Evolutionary conservation across 2,113 vertebrate genomes (phyloP), one percentile per base, ranked within the genome.

Genomic region (Nanorana parkeri): DNA sequence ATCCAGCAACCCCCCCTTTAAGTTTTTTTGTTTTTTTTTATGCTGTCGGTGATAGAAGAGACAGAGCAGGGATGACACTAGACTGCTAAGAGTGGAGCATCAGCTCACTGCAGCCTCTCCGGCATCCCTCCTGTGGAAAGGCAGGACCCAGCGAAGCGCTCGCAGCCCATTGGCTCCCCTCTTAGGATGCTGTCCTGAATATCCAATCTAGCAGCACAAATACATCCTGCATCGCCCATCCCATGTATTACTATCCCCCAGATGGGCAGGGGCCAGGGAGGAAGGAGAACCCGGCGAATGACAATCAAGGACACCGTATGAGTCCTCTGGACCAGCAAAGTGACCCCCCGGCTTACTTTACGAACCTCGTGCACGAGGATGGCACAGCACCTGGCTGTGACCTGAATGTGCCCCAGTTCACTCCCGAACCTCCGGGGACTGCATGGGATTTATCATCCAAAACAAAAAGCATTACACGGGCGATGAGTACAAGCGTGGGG

Each of bases 51-150:
- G 81, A 80, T 68, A 84, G 73, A n/a, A 55, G n/a, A 77, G 64
- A 52, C 17, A 29, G 77, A 75, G 81, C 77, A 79, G 72, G 83
- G 89, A 89, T 91, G 90, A 88, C 87, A 88, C 89, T 81, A 91
- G 90, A 90, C 87, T 90, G 88, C 84, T 92, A 91, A 89, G 89
- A 89, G 89, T 86, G 86, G 89, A 92, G 90, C 92, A 88, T 91
- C 92, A 88, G 91, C 93, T 94, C 91, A 85, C 93, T 85, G 93
- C 93, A 91, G 91, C 94, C 94, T 90, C 93, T 89, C 92, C 87
- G 95, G 96, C 96, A 95, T 96, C 95, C 95, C 95, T 96, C 94
- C 95, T 93, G 94, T 89, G 91, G 95, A 91, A 92, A 90, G 85
- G 89, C 87, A 88, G 89, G 89, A 92, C 93, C 91, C 92, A 91